Conservation (phyloP, 1,140 invertebrate species). For the Pteromalus puparum region DNA sequence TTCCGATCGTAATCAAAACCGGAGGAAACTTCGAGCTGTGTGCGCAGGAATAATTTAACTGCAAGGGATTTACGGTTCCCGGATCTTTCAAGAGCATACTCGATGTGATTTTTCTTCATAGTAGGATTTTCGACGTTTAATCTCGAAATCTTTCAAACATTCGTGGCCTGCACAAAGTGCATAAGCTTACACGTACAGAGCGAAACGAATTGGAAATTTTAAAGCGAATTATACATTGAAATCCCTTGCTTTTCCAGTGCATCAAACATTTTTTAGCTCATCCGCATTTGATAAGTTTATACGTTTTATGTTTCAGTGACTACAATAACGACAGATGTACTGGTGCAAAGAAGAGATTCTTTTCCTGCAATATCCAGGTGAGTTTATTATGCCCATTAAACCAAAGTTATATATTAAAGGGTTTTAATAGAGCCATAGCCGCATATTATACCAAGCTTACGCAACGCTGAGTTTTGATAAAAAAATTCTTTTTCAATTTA, state of each 20-base stretch:
- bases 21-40: not conserved
- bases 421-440: not conserved
- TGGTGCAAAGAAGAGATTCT: slow-evolving; percentile 87
- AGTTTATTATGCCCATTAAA: slow-evolving; percentile 45
- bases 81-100: not conserved
- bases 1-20: slow-evolving; percentile 32
- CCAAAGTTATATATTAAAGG: not conserved
- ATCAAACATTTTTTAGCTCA: no score
- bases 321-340: slow-evolving; percentile 80
- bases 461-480: not conserved
- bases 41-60: not conserved
- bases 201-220: no score
- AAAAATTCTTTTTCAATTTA: not conserved
- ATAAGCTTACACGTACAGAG: no score
- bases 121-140: no score
- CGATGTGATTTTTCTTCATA: not conserved
- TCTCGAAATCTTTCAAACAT: no score
- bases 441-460: no score
- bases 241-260: not conserved
- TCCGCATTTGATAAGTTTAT: not conserved
- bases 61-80: not conserved
- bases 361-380: slow-evolving; percentile 93
- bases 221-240: no score
- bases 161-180: no score
- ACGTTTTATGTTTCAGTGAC: slow-evolving; percentile 72